Percentiles rank a stretch among this genome's conserved stretches.
These are phyloP conservation scores for Oscheius sp. DNA, from an alignment of 1,140 invertebrate species.

Conservation along the genomic window DNA sequence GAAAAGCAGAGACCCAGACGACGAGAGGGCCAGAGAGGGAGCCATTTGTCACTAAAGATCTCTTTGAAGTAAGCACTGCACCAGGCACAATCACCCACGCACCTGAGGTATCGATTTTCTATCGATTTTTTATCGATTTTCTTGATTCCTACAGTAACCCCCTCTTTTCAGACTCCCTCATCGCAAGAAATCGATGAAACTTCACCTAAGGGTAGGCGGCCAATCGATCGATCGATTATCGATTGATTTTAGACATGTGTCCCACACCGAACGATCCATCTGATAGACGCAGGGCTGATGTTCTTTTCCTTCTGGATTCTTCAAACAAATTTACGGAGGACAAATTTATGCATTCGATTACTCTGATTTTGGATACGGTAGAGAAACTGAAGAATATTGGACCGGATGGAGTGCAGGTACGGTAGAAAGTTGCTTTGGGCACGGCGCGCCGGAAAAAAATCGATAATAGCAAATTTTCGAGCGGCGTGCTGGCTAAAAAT, in stretches of 20 bases:
- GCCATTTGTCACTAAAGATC: not conserved
- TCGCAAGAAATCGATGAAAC: slow-evolving; percentile 32
- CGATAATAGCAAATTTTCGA: too few relatives aligned
- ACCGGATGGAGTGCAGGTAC: slow-evolving; percentile 50
- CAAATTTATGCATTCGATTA: slow-evolving; percentile 42
- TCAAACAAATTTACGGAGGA: slow-evolving; percentile 42
- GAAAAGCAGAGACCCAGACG: too few relatives aligned
- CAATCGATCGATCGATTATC: too few relatives aligned
- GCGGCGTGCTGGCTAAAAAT: too few relatives aligned
- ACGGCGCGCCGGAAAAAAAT: too few relatives aligned
- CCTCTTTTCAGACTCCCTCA: slow-evolving; percentile 4
- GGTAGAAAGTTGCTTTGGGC: too few relatives aligned
- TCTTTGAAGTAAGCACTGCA: slow-evolving; percentile 5
- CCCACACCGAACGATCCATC: slow-evolving; percentile 42
- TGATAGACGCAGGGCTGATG: slow-evolving; percentile 36
- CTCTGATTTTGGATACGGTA: slow-evolving; percentile 49
- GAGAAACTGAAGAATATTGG: slow-evolving; percentile 52
- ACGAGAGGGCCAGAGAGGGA: too few relatives aligned
- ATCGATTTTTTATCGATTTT: not conserved
- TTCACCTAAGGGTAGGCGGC: not conserved
- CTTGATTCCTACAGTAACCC: not conserved
- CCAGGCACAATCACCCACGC: not conserved
- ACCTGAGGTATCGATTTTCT: not conserved
- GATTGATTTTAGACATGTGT: too few relatives aligned
- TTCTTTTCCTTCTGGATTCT: slow-evolving; percentile 52